Conservation (phyloP, 2,888 invertebrate genomes). For the Mythimna loreyi region DNA sequence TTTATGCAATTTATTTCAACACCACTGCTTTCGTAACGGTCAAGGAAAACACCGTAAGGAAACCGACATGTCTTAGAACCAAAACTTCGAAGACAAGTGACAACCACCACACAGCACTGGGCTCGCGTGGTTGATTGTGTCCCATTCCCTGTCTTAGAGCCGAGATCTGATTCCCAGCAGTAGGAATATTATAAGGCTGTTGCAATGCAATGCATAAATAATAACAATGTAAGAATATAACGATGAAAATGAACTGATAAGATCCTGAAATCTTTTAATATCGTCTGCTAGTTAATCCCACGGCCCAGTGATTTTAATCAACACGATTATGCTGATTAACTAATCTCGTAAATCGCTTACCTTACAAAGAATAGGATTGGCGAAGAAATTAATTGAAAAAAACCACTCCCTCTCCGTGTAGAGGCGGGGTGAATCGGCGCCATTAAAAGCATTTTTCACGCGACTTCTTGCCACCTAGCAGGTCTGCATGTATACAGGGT, state of each 20-base stretch:
- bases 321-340: conserved; percentile 58
- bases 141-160: too few species aligned
- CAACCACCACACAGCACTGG: too few species aligned
- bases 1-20: too few species aligned
- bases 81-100: too few species aligned
- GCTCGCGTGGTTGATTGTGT: too few species aligned
- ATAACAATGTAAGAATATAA: too few species aligned
- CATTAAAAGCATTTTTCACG: conserved; percentile 63
- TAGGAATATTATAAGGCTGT: too few species aligned
- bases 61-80: too few species aligned
- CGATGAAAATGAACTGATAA: conserved; percentile 27
- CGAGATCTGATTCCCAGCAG: too few species aligned
- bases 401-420: conserved; percentile 66
- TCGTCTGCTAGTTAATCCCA: conserved; percentile 16
- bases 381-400: conserved; percentile 57
- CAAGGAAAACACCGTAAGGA: too few species aligned
- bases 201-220: too few species aligned
- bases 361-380: conserved; percentile 52
- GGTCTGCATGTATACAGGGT: conserved; percentile 25
- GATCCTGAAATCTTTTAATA: conserved; percentile 16
- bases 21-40: too few species aligned
- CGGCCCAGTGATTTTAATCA: conserved; percentile 45
- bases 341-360: conserved; percentile 53
- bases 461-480: conserved; percentile 47
- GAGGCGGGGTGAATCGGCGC: conserved; percentile 43